Evolutionary conservation across 2,797 vertebrate species (phyloP).

Genomic region (Gymnoscopelus microlampas): DNA sequence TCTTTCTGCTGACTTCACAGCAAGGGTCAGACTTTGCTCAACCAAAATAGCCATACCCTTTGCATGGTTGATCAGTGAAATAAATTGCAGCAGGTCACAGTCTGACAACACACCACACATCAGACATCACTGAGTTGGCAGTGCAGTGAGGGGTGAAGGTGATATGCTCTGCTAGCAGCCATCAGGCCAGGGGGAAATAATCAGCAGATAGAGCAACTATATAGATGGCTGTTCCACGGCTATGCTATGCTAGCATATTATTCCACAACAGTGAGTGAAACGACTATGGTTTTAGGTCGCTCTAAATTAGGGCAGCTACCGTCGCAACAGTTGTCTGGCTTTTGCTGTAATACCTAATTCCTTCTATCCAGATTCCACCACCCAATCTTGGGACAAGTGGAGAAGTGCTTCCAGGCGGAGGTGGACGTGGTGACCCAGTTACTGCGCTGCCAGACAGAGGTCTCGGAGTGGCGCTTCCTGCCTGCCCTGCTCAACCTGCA

Average conservation of each 20-base stretch:
- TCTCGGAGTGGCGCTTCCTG: constrained; percentile 97
- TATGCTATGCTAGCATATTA: too few relatives aligned
- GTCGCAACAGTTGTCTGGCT: constrained; percentile 19
- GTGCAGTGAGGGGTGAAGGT: constrained; percentile 63
- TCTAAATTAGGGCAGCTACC: constrained; percentile 30
- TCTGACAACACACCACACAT: constrained; percentile 11
- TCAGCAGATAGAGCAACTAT: neutral
- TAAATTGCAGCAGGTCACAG: constrained; percentile 16
- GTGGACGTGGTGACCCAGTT: constrained; percentile 93
- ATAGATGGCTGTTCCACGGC: too few relatives aligned
- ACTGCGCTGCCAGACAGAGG: constrained; percentile 92
- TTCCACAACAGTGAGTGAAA: too few relatives aligned
- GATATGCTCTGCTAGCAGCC: constrained; percentile 20
- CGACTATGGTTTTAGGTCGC: constrained; percentile 26
- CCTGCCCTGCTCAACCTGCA: constrained; percentile 94
- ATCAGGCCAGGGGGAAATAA: neutral
- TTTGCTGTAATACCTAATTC: constrained; percentile 35
- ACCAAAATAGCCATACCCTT: constrained; percentile 25
- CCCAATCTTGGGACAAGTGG: constrained; percentile 94
- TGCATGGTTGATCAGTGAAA: neutral
- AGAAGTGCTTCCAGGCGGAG: constrained; percentile 96
- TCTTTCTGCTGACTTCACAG: constrained; percentile 55
- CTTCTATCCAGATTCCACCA: constrained; percentile 90
- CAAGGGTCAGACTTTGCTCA: constrained; percentile 13
- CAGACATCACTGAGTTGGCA: constrained; percentile 12